phyloP scores from a whole-genome alignment of 1,140 invertebrate genomes.

The Pseudomyrmex cubaensis region DNA sequence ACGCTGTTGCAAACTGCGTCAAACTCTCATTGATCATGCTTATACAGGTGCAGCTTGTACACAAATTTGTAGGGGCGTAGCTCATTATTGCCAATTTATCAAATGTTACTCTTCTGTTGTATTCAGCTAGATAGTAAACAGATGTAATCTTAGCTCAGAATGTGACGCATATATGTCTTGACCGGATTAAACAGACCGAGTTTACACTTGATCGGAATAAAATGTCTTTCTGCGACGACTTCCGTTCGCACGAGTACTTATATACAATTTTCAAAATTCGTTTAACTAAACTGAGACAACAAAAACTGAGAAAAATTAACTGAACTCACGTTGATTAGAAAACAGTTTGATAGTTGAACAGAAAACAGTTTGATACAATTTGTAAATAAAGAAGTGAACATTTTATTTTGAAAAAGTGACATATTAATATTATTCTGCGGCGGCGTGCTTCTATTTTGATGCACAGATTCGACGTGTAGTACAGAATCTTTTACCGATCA shows the following conservation, averaged over 20 bases:
- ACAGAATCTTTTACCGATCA: not conserved
- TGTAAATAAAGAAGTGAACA: not conserved
- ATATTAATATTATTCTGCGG: not conserved
- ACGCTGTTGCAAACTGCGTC: constrained; percentile 31
- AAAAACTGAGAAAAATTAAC: not conserved
- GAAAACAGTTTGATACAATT: not conserved
- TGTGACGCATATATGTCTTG: not conserved
- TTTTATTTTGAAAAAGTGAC: not conserved
- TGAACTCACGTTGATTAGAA: not conserved
- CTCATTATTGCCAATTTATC: constrained; percentile 54
- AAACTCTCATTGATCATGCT: constrained; percentile 48
- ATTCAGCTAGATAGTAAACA: constrained; percentile 26
- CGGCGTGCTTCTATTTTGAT: not conserved
- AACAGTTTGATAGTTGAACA: constrained; percentile 12
- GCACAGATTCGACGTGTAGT: not conserved
- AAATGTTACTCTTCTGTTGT: constrained; percentile 10
- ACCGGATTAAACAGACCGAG: constrained; percentile 16
- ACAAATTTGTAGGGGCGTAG: not conserved
- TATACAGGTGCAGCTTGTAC: constrained; percentile 31
- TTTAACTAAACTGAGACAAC: too few species aligned
- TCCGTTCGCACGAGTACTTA: not conserved
- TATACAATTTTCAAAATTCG: too few species aligned
- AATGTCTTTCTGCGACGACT: not conserved
- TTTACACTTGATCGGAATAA: constrained; percentile 7
- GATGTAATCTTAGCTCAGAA: constrained; percentile 33